Conservation (phyloP, 2,113 vertebrate genomes). For the Plectropomus leopardus region DNA sequence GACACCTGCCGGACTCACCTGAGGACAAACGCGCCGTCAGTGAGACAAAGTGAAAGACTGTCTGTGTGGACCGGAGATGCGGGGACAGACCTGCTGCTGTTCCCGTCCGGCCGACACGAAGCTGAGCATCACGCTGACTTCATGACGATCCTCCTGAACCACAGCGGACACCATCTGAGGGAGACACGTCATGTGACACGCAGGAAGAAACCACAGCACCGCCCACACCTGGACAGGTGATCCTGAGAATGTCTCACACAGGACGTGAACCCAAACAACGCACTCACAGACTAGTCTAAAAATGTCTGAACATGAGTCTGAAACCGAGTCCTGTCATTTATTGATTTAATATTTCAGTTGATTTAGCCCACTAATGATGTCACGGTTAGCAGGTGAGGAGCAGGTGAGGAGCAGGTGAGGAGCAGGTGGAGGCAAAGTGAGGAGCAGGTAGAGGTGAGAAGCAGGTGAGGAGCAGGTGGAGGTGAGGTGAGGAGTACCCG, state of each 20-base stretch:
- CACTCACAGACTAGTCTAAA: too few relatives aligned
- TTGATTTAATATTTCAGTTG: background rate
- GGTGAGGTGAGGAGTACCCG: slow-evolving; percentile 82
- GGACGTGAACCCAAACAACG: too few relatives aligned
- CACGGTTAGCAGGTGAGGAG: background rate
- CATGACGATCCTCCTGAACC: slow-evolving; percentile 86
- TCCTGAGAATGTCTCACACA: too few relatives aligned
- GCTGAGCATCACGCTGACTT: slow-evolving; percentile 90
- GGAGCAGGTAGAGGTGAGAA: too few relatives aligned
- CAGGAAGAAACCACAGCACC: too few relatives aligned
- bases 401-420: background rate
- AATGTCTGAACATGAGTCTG: too few relatives aligned
- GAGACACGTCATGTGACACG: background rate
- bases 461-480: background rate
- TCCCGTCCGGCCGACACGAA: slow-evolving; percentile 82
- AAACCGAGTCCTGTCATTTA: too few relatives aligned
- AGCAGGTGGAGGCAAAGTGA: too few relatives aligned
- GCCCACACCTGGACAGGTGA: slow-evolving; percentile 3
- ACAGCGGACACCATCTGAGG: slow-evolving; percentile 90
- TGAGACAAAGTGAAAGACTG: too few relatives aligned
- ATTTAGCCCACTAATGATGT: too few relatives aligned
- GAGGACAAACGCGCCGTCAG: background rate
- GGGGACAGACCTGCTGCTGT: slow-evolving; percentile 31
- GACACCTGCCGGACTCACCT: slow-evolving; percentile 30
- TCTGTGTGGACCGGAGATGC: background rate